Evolutionary conservation across 2,113 vertebrate genomes (phyloP).

Genomic region (Callopanchax toddi): DNA sequence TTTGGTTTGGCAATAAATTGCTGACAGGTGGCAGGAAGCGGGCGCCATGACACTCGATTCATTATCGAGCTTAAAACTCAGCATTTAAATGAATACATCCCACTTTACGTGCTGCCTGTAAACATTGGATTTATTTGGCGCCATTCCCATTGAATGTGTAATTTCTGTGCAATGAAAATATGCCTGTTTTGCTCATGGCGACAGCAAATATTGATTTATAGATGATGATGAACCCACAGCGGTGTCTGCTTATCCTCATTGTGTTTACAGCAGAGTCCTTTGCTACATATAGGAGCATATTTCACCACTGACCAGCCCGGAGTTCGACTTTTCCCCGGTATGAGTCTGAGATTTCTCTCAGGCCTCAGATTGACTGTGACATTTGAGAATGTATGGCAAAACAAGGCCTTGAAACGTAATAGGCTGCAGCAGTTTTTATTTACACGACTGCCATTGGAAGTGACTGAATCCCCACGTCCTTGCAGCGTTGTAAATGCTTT

Average conservation of each 20-base stretch:
- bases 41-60: slow-evolving; percentile 27
- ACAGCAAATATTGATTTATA: slow-evolving; percentile 57
- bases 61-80: slow-evolving; percentile 40
- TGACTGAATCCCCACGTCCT: slow-evolving; percentile 25
- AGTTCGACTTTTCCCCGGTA: slow-evolving; percentile 17
- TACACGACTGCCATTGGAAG: slow-evolving; percentile 50
- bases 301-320: slow-evolving; percentile 19
- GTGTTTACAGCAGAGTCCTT: slow-evolving; percentile 37
- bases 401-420: slow-evolving; percentile 63
- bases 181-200: slow-evolving; percentile 29
- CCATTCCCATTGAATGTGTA: slow-evolving; percentile 13
- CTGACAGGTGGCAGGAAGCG: slow-evolving; percentile 39
- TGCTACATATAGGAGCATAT: slow-evolving; percentile 22
- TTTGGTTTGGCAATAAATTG: slow-evolving; percentile 45
- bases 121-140: slow-evolving; percentile 20
- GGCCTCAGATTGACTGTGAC: slow-evolving; percentile 55
- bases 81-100: slow-evolving; percentile 36
- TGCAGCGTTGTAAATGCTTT: slow-evolving; percentile 24
- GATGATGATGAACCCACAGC: slow-evolving; percentile 36
- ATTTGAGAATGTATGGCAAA: slow-evolving; percentile 61
- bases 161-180: slow-evolving; percentile 23
- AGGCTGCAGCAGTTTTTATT: slow-evolving; percentile 54
- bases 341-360: slow-evolving; percentile 49
- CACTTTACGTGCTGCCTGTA: slow-evolving; percentile 38
- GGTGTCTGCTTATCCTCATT: slow-evolving; percentile 25